Evolutionary conservation across 1,140 invertebrate species (phyloP), one percentile per base, ranked within the genome.

Genomic region (Ptiloglossa arizonensis): DNA sequence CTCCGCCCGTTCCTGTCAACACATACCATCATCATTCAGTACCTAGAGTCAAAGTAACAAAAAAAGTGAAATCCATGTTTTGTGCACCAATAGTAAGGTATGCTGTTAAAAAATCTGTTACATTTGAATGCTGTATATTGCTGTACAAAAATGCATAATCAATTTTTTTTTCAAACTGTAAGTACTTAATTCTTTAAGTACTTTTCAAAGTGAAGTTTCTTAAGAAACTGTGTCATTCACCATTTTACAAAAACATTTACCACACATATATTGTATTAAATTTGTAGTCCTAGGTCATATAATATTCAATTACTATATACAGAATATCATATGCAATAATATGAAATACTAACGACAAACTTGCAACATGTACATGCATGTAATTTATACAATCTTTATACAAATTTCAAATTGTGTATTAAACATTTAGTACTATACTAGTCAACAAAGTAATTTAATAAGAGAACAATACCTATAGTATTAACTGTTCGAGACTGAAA

Each of bases 1-100:
- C 85, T 95, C 94, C 79, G 96, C 96, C 88, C 96, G 94, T 93
- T 97, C 97, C 97, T 98, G 94, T 86, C 94, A 93, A 89, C 89
- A 90, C 82, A 86, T 50, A 81, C 86, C 87, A 90, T 90, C 88
- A 90, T 87, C 89, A 83, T 89, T 89, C 88, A 89, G 81, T 85
- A 88, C 87, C 76, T 70, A 85, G 63, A 80, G 63, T 19, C 68
- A 15, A 63, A 27, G 11, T 76, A 68, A 52, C 41, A 17, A 60
- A n/a, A 56, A 79, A 50, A 75, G 32, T 48, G 46, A 52, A 56
- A 41, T 50, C 38, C 17, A 27, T 41, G 17, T 15, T 24, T 50
- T 62, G 32, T 32, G 17, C 9, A 19, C 29, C 15, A 29, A 60
- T 38, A 41, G 5, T 44, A 52, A 29, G 5, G 22, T 35, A 27